A percentile compares a stretch with the other conserved stretches of the same genome.
Evolutionary conservation across 2,113 vertebrate species (phyloP).

Genomic region (Melanotaenia duboulayi): DNA sequence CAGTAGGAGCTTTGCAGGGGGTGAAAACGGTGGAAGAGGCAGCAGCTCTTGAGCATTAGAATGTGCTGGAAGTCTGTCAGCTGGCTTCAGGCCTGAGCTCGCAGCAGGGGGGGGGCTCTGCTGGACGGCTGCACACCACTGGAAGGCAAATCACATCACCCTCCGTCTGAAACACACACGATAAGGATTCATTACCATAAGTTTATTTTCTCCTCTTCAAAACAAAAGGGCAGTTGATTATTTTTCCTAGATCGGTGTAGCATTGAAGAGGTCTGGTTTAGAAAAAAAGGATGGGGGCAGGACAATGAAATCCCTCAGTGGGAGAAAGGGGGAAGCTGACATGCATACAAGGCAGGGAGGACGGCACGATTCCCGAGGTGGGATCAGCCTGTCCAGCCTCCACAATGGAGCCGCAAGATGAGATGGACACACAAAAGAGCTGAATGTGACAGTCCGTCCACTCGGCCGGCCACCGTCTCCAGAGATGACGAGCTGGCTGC

Average conservation of each 20-base stretch:
- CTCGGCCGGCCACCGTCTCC: constrained; percentile 58
- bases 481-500: constrained; percentile 55
- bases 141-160: constrained; percentile 74
- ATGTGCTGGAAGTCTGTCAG: constrained; percentile 71
- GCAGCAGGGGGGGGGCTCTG: constrained; percentile 34
- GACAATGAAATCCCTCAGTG: constrained; percentile 66
- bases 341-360: constrained; percentile 67
- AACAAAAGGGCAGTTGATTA: constrained; percentile 84
- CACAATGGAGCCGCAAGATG: constrained; percentile 72
- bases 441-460: constrained; percentile 70
- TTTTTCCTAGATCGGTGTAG: constrained; percentile 79
- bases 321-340: constrained; percentile 52
- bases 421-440: constrained; percentile 70
- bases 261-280: constrained; percentile 68
- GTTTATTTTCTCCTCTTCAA: constrained; percentile 77
- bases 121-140: constrained; percentile 55
- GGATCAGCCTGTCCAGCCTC: constrained; percentile 67
- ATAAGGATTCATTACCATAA: constrained; percentile 86
- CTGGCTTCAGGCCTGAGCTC: constrained; percentile 61
- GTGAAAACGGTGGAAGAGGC: neutral
- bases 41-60: constrained; percentile 56
- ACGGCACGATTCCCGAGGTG: constrained; percentile 58
- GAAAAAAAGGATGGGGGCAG: constrained; percentile 14
- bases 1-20: neutral
- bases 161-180: constrained; percentile 76